A percentile compares a stretch with the other conserved stretches of the same genome.
These are phyloP conservation scores for Choristoneura rosaceana DNA, from an alignment of 2,888 invertebrate species.

Conservation along the genomic window DNA sequence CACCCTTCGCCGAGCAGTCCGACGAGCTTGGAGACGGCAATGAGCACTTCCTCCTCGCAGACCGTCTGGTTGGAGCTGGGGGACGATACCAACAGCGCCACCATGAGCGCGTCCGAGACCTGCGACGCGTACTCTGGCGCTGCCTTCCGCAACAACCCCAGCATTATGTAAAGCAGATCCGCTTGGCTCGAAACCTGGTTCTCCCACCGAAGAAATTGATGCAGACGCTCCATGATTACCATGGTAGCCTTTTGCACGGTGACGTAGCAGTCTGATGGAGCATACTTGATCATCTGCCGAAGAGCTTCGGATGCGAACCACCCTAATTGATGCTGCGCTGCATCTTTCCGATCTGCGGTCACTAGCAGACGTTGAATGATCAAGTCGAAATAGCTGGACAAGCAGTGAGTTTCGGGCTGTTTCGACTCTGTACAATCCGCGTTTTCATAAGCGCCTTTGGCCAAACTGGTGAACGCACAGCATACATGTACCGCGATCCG, in stretches of 20 bases:
- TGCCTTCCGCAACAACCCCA: constrained; percentile 97
- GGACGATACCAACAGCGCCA: constrained; percentile 97
- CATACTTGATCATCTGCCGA: constrained; percentile 99
- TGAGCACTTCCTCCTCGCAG: constrained; percentile 98
- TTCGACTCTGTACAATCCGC: constrained; percentile 89
- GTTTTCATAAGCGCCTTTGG: constrained; percentile 98
- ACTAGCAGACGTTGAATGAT: constrained; percentile 96
- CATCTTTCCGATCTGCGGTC: constrained; percentile 97
- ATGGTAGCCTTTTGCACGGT: constrained; percentile 98
- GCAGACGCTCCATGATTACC: constrained; percentile 96
- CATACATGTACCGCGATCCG: constrained; percentile 99
- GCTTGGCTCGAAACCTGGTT: constrained; percentile 92
- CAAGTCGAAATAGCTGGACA: constrained; percentile 97
- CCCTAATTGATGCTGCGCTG: constrained; percentile 96
- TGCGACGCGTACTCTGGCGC: constrained; percentile 97
- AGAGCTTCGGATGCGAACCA: constrained; percentile 99
- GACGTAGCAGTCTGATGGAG: constrained; percentile 98
- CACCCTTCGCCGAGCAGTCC: constrained; percentile 97
- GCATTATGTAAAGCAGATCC: constrained; percentile 98
- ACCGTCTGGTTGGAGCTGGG: constrained; percentile 95
- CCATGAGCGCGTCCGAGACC: constrained; percentile 99
- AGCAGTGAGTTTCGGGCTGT: constrained; percentile 95
- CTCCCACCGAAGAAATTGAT: constrained; percentile 98
- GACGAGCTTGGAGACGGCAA: constrained; percentile 98
- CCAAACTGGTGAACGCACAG: constrained; percentile 99